Conservation (phyloP, 2,797 vertebrate genomes). For the Microctenopoma stevenorrisi region DNA sequence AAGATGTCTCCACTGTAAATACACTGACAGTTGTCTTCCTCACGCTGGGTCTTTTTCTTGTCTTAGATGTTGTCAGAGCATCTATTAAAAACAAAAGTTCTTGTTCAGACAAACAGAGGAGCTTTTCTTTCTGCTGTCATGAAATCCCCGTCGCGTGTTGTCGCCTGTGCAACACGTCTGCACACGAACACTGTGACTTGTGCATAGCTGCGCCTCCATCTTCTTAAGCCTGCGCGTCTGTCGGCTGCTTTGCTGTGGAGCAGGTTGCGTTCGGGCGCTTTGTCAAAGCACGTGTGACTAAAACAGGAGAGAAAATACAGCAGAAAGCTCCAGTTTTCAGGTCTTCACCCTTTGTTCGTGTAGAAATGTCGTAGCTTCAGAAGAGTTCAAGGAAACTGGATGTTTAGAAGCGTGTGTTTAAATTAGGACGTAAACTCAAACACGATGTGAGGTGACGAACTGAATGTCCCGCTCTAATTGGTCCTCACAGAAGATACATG, state of each 20-base stretch:
- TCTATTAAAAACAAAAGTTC: background rate
- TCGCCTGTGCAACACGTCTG: no score
- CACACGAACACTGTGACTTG: background rate
- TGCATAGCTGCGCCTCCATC: background rate
- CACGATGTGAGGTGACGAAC: slow-evolving; percentile 28
- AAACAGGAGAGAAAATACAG: no score
- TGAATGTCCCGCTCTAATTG: slow-evolving; percentile 53
- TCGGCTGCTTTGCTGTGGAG: background rate
- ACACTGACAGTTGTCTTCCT: no score
- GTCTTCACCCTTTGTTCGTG: no score
- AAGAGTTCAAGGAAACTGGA: background rate
- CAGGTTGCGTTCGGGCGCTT: background rate
- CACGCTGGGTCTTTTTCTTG: no score
- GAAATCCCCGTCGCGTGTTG: background rate
- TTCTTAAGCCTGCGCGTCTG: background rate
- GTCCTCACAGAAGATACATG: slow-evolving; percentile 20
- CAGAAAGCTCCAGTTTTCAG: no score
- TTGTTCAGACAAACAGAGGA: background rate
- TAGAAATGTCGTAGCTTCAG: background rate
- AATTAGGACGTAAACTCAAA: slow-evolving; percentile 8
- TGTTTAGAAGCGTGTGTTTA: background rate
- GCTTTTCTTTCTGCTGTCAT: background rate
- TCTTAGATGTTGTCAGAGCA: no score
- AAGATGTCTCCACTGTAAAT: no score
- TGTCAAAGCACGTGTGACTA: background rate